phyloP scores from a whole-genome alignment of 2,888 invertebrate genomes.

The Acronicta aceris region DNA sequence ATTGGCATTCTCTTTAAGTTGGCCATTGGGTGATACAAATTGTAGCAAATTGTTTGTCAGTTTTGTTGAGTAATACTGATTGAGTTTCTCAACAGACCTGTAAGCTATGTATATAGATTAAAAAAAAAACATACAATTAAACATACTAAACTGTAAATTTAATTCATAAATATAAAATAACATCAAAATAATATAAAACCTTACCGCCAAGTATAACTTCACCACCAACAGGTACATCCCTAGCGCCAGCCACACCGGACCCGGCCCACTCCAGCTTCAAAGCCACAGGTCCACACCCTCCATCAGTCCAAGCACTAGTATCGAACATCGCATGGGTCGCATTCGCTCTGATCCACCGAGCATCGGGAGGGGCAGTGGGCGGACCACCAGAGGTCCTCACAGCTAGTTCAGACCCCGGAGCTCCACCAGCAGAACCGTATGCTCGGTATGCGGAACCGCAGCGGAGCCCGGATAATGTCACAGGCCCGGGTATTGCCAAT shows the following conservation, averaged over 20 bases:
- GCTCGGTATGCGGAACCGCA: constrained; percentile 96
- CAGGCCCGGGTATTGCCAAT: constrained; percentile 78
- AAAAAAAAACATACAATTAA: too few relatives aligned
- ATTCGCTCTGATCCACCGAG: constrained; percentile 94
- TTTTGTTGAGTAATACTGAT: too few relatives aligned
- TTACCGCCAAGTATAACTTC: constrained; percentile 84
- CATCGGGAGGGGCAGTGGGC: constrained; percentile 91
- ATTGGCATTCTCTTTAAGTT: too few relatives aligned
- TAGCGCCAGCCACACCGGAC: constrained; percentile 83
- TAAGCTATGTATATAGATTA: too few relatives aligned
- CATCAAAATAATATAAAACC: constrained; percentile 24
- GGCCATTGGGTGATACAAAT: too few relatives aligned
- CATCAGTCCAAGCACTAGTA: constrained; percentile 94
- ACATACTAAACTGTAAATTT: too few relatives aligned
- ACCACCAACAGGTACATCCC: constrained; percentile 83
- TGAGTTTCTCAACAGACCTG: too few relatives aligned
- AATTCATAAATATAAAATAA: too few relatives aligned
- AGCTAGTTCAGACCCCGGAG: constrained; percentile 92
- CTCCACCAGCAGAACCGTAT: constrained; percentile 94
- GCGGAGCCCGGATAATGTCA: constrained; percentile 92
- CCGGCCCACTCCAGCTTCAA: constrained; percentile 93
- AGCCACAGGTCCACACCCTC: constrained; percentile 95
- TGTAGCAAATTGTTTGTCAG: too few relatives aligned
- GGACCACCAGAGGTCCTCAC: constrained; percentile 94
- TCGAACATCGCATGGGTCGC: constrained; percentile 94